A percentile compares a stretch with the other conserved stretches of the same genome.
These are phyloP conservation scores for Nycticorax nycticorax DNA, from an alignment of 2,113 vertebrate species.

Conservation along the genomic window DNA sequence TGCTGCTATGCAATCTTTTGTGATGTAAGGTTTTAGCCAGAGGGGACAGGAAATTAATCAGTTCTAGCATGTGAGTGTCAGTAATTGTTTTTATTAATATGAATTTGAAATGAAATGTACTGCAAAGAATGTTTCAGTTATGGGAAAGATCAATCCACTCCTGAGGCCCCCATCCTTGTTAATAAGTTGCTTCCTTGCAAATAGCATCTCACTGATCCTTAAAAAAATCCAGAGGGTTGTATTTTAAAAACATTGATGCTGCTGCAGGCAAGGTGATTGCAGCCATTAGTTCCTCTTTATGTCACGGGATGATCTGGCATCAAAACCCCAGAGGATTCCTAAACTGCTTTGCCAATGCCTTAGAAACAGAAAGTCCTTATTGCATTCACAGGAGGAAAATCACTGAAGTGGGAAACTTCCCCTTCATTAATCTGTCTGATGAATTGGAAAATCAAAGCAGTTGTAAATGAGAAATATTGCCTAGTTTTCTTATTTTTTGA, in stretches of 20 bases:
- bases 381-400: slow-evolving; percentile 32
- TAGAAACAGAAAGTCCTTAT: neutral
- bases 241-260: slow-evolving; percentile 62
- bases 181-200: slow-evolving; percentile 62
- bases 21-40: neutral
- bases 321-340: slow-evolving; percentile 55
- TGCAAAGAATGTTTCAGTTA: slow-evolving; percentile 22
- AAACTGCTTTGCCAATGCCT: slow-evolving; percentile 41
- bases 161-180: slow-evolving; percentile 3
- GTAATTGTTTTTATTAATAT: slow-evolving; percentile 33
- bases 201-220: slow-evolving; percentile 56
- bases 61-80: slow-evolving; percentile 6
- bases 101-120: slow-evolving; percentile 31
- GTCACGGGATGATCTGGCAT: slow-evolving; percentile 45
- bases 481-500: neutral
- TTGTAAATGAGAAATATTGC: neutral
- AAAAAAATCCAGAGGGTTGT: slow-evolving; percentile 56
- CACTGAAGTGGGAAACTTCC: slow-evolving; percentile 16
- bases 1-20: neutral
- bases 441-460: slow-evolving; percentile 11
- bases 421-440: slow-evolving; percentile 13
- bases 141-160: slow-evolving; percentile 56
- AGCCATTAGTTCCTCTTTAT: slow-evolving; percentile 67
- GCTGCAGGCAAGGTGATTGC: slow-evolving; percentile 69
- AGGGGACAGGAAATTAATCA: slow-evolving; percentile 21